phyloP scores from a whole-genome alignment of 2,797 vertebrate species.

The Enoplosus armatus region DNA sequence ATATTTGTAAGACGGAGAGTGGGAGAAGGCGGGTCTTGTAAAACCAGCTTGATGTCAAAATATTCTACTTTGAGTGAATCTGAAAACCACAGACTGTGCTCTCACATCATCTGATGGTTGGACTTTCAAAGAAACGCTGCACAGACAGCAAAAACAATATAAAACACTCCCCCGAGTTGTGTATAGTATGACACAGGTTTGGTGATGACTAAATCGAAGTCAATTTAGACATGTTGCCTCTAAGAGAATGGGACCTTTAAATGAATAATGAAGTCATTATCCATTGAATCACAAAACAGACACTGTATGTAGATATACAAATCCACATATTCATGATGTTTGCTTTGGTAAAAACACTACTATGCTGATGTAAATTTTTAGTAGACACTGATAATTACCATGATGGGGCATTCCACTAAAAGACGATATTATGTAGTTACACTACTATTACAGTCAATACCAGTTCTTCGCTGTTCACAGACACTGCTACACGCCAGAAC shows the following conservation, averaged over 20 bases:
- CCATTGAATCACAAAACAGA: background rate
- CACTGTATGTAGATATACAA: background rate
- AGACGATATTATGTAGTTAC: background rate
- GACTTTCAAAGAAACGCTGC: conserved; percentile 41
- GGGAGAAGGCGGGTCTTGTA: conserved; percentile 26
- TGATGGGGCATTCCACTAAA: background rate
- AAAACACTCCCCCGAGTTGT: conserved; percentile 7
- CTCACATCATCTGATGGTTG: conserved; percentile 49
- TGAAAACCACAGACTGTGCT: conserved; percentile 62
- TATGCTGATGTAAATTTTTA: background rate
- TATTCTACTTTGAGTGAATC: conserved; percentile 53
- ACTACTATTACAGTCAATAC: background rate
- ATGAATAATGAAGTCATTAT: background rate
- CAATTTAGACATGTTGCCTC: background rate
- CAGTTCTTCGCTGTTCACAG: background rate
- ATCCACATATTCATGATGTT: background rate
- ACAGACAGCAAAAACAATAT: conserved; percentile 15
- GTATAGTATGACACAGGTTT: conserved; percentile 13
- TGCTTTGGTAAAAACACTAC: background rate
- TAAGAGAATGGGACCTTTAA: background rate
- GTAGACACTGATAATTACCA: background rate
- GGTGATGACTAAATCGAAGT: conserved; percentile 8
- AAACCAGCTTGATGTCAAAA: conserved; percentile 39
- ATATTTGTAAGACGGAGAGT: conserved; percentile 17
- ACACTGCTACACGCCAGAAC: background rate